Evolutionary conservation across 2,113 vertebrate genomes (phyloP), one percentile per base, ranked within the genome.

Genomic region (Caloenas nicobarica): DNA sequence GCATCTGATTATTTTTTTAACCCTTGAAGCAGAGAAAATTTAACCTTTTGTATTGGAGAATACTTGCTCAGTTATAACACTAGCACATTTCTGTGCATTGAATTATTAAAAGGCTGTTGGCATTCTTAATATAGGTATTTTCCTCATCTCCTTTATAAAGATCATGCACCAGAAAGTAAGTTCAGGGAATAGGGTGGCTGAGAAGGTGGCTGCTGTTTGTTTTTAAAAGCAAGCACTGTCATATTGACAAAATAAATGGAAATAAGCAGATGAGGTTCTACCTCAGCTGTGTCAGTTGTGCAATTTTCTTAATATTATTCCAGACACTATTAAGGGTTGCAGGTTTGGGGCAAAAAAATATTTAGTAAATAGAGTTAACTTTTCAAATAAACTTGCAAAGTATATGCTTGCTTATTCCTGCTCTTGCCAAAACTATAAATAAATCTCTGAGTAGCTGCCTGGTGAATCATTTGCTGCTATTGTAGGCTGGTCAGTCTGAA

Each of bases 401-500:
- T 94, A 69, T 77, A 89, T 69, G 44, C 40, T 66, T 94, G 46
- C 81, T 76, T 93, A 36, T 91, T 95, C 62, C 34, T 82, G 34
- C 70, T 62, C 62, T 86, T 64, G 44, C 73, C 86, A 81, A 90
- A 89, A 81, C 88, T 89, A 95, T 94, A 95, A 95, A 95, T 96
- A 97, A 76, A 66, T 24, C 57, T 89, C 34, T 62, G 70, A 74
- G 73, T 78, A 70, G 81, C 86, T 91, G 51, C 57, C 71, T 68
- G 84, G 81, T 97, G 96, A 96, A 91, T 96, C 95, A 96, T 95
- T 89, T 92, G 51, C 53, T 95, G 77, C 93, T 95, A 34, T 84
- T 95, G 89, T 77, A 91, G 86, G 88, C 70, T 85, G 60, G 68
- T 92, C 82, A 91, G 89, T 72, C 83, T 94, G 50, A 54, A 81